phyloP scores from a whole-genome alignment of 1,140 invertebrate species.

The Saxidomus purpurata region DNA sequence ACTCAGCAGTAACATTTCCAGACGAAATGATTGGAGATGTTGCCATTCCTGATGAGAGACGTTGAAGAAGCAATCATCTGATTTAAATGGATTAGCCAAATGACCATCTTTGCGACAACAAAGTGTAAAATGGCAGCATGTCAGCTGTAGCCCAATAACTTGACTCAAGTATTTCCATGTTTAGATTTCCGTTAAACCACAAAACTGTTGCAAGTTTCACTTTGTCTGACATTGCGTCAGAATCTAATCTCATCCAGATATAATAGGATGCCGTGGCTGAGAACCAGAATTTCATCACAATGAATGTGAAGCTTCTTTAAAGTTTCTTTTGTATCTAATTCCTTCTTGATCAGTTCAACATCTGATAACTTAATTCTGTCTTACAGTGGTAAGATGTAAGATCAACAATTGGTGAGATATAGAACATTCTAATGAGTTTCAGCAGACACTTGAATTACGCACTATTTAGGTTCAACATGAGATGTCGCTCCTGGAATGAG shows the following conservation, averaged over 20 bases:
- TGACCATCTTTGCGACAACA: too few relatives aligned
- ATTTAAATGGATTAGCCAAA: too few relatives aligned
- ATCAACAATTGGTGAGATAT: slow-evolving; percentile 15
- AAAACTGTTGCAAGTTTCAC: neutral
- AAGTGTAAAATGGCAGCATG: neutral
- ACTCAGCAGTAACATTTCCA: neutral
- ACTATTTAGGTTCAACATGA: slow-evolving; percentile 35
- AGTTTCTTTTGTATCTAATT: too few relatives aligned
- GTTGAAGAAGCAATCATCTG: too few relatives aligned
- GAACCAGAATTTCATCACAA: neutral
- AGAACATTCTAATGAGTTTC: slow-evolving; percentile 22
- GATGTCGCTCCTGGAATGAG: slow-evolving; percentile 38
- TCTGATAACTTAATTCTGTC: slow-evolving; percentile 10
- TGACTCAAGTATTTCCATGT: neutral
- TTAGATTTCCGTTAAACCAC: neutral
- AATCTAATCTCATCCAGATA: neutral
- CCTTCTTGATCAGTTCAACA: too few relatives aligned
- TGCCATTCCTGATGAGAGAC: too few relatives aligned
- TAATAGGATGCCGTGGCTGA: neutral
- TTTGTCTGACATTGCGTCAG: neutral
- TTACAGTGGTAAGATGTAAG: slow-evolving; percentile 35
- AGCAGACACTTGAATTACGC: slow-evolving; percentile 47
- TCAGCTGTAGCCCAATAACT: neutral
- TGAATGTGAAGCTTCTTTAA: too few relatives aligned
- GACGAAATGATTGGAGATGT: too few relatives aligned